Conservation (phyloP, 2,797 vertebrate species). For the Onychomys torridus region DNA sequence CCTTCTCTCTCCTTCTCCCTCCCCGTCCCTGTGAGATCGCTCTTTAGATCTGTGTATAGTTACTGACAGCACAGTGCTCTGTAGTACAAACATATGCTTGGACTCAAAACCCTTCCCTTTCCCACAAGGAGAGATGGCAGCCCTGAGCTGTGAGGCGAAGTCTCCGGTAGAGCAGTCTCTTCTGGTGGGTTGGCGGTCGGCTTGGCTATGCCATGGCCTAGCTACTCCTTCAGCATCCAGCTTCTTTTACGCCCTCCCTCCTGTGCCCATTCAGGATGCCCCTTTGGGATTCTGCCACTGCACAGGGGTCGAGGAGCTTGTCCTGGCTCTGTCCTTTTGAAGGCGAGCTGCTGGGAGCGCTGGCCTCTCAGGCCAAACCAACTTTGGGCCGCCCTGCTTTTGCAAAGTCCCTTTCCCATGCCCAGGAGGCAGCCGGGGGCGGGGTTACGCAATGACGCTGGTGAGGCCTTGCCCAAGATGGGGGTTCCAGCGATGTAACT, state of each 20-base stretch:
- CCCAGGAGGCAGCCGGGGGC: too few relatives aligned
- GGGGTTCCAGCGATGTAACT: too few relatives aligned
- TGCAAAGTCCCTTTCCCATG: too few relatives aligned
- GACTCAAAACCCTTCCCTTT: neutral
- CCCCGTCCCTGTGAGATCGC: neutral
- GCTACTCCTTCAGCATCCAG: conserved; percentile 95
- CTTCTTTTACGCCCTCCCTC: conserved; percentile 94
- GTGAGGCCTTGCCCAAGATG: too few relatives aligned
- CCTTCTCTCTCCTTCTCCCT: neutral
- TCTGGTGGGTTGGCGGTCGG: neutral
- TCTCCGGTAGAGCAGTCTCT: neutral
- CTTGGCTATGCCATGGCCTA: neutral
- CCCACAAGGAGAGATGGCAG: neutral
- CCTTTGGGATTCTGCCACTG: conserved; percentile 91
- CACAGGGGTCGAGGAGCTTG: too few relatives aligned
- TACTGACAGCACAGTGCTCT: neutral
- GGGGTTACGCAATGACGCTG: too few relatives aligned
- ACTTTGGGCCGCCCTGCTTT: too few relatives aligned
- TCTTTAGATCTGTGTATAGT: neutral
- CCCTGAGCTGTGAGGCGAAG: neutral
- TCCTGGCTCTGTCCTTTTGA: too few relatives aligned
- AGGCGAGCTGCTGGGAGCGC: too few relatives aligned
- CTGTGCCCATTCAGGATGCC: conserved; percentile 89
- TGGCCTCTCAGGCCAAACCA: too few relatives aligned
- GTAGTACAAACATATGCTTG: neutral